Percentiles rank a stretch among this genome's conserved stretches.
phyloP scores from a whole-genome alignment of 2,888 invertebrate genomes.

The Blera fallax region DNA sequence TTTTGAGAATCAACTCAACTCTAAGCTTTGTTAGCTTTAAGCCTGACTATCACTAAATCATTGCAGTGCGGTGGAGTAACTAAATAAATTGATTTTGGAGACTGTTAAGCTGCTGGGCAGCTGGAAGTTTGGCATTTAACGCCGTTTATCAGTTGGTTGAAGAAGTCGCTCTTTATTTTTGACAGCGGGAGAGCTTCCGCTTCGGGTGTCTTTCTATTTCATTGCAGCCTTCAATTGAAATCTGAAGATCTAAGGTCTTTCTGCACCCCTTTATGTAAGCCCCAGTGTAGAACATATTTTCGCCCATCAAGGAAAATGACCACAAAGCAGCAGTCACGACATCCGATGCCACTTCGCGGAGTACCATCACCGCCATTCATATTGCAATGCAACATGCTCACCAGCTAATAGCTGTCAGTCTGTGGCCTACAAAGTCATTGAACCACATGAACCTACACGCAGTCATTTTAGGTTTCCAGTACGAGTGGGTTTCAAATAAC shows the following conservation, averaged over 20 bases:
- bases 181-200: too few species aligned
- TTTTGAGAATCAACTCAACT: too few species aligned
- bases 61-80: too few species aligned
- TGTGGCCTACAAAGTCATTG: slow-evolving; percentile 65
- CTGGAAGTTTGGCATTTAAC: too few species aligned
- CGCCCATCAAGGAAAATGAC: neutral
- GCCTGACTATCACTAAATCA: too few species aligned
- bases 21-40: too few species aligned
- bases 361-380: slow-evolving; percentile 38
- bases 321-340: slow-evolving; percentile 38
- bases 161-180: too few species aligned
- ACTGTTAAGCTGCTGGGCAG: too few species aligned
- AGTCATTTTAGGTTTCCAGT: slow-evolving; percentile 56
- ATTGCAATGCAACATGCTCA: slow-evolving; percentile 35
- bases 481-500: slow-evolving; percentile 69
- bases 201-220: too few species aligned
- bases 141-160: too few species aligned
- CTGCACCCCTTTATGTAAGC: neutral
- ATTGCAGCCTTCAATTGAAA: too few species aligned
- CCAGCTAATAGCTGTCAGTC: slow-evolving; percentile 65
- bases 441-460: slow-evolving; percentile 59
- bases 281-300: slow-evolving; percentile 10
- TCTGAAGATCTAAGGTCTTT: neutral
- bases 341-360: slow-evolving; percentile 48
- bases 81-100: too few species aligned